A percentile compares a stretch with the other conserved stretches of the same genome.
These are phyloP conservation scores for Caerostris extrusa DNA, from an alignment of 1,140 invertebrate genomes.

Conservation along the genomic window DNA sequence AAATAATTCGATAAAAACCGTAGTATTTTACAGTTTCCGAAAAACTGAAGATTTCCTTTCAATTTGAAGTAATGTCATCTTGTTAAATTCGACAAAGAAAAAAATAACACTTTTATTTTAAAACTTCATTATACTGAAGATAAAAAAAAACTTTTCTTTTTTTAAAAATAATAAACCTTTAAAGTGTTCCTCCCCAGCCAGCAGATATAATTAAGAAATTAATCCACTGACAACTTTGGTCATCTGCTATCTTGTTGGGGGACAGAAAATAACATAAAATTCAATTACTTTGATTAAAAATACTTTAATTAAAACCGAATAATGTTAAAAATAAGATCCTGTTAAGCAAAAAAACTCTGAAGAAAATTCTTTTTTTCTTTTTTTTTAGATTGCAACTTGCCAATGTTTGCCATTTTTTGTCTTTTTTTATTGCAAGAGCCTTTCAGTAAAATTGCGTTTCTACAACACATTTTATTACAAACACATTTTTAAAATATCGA, in stretches of 20 bases:
- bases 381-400: not conserved
- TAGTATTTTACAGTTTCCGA: too few species aligned
- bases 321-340: too few species aligned
- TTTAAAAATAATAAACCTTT: too few species aligned
- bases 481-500: not conserved
- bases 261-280: not conserved
- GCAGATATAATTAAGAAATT: conserved; percentile 24
- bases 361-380: not conserved
- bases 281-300: not conserved
- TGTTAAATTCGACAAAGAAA: too few species aligned
- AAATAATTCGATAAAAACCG: too few species aligned
- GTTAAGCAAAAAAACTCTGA: too few species aligned
- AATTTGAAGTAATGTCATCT: too few species aligned
- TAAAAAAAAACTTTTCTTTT: not conserved
- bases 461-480: not conserved
- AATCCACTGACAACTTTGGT: not conserved
- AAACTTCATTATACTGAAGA: not conserved
- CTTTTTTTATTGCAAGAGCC: not conserved
- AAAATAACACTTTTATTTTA: not conserved
- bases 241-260: not conserved
- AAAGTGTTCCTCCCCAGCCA: not conserved
- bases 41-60: too few species aligned
- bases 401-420: not conserved
- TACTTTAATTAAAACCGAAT: not conserved
- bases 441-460: not conserved